A percentile compares a stretch with the other conserved stretches of the same genome.
Conservation (phyloP, 1,140 invertebrate genomes). For the Sipha flava region DNA sequence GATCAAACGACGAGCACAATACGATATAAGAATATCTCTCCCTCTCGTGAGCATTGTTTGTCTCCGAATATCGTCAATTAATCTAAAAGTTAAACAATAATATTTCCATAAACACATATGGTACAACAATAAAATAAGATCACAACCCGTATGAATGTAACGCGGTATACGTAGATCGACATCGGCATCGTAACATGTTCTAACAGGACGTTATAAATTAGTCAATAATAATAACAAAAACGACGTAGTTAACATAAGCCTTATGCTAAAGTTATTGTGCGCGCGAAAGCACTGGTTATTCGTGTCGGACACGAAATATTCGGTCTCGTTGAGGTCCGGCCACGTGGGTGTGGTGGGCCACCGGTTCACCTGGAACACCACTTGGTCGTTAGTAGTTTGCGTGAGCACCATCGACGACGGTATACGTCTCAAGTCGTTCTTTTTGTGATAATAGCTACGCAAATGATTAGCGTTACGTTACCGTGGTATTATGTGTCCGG, state of each 20-base stretch:
- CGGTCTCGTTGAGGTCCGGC: conserved; percentile 3
- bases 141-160: too few species aligned
- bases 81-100: too few species aligned
- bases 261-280: not conserved
- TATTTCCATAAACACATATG: too few species aligned
- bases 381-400: not conserved
- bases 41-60: too few species aligned
- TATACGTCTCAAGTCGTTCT: not conserved
- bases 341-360: not conserved
- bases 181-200: too few species aligned
- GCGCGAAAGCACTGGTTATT: not conserved
- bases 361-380: not conserved
- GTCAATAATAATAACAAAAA: not conserved
- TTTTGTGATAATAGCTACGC: not conserved
- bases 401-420: not conserved
- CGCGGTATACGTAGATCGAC: too few species aligned
- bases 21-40: too few species aligned
- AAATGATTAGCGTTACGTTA: not conserved
- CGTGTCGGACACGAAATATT: not conserved
- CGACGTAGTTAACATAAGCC: conserved; percentile 1
- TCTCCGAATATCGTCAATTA: too few species aligned
- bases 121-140: too few species aligned
- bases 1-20: too few species aligned
- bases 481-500: not conserved
- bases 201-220: not conserved